phyloP scores from a whole-genome alignment of 2,113 vertebrate genomes.

The Protobothrops mucrosquamatus region DNA sequence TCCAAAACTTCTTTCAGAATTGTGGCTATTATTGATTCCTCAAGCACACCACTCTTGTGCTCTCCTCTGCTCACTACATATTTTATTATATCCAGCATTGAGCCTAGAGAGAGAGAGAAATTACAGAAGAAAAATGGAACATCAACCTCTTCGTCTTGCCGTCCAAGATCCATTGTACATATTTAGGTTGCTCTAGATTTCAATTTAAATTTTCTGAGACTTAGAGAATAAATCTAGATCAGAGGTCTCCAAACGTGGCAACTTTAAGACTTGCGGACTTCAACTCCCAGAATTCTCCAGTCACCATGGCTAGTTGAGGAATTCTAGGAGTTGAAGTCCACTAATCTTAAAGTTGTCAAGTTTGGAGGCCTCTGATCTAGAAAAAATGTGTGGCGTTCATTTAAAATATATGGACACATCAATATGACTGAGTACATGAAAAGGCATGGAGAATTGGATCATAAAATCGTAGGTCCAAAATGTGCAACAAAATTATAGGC shows the following conservation, averaged over 20 bases:
- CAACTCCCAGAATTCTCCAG: not conserved
- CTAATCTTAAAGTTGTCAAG: no score
- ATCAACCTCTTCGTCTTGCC: not conserved
- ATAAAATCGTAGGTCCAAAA: not conserved
- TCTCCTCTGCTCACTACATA: conserved; percentile 91
- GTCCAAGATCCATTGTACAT: not conserved
- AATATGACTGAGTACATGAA: not conserved
- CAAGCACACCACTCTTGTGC: conserved; percentile 86
- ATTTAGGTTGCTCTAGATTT: not conserved
- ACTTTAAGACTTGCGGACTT: not conserved
- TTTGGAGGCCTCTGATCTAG: no score
- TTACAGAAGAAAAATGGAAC: conserved; percentile 17
- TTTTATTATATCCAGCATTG: conserved; percentile 99
- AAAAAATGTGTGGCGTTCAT: not conserved
- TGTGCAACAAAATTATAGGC: not conserved
- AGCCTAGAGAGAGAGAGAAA: conserved; percentile 73
- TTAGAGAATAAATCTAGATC: not conserved
- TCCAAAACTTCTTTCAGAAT: conserved; percentile 98
- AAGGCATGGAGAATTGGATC: not conserved
- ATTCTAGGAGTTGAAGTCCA: not conserved
- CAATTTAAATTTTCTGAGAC: not conserved
- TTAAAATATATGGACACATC: not conserved
- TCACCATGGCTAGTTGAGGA: not conserved
- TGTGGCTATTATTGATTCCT: conserved; percentile 93
- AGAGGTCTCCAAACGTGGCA: not conserved